These are phyloP conservation scores for Parapristionchus giblindavisi DNA, from an alignment of 2,888 invertebrate species.

Conservation along the genomic window DNA sequence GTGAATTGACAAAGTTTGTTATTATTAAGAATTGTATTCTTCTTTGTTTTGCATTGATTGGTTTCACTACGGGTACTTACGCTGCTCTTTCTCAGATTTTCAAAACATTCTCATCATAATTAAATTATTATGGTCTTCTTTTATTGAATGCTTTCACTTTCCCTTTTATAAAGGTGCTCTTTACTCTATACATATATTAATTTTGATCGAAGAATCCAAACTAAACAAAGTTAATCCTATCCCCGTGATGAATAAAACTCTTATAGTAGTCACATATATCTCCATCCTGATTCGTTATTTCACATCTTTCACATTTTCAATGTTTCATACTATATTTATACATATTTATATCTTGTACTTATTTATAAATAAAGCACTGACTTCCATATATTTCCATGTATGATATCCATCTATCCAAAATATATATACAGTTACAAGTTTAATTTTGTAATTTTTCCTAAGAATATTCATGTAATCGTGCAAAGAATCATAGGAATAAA, in stretches of 20 bases:
- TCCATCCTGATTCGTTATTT: not conserved
- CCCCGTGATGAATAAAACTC: not conserved
- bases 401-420: too few species aligned
- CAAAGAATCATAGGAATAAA: too few species aligned
- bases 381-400: too few species aligned
- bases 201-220: not conserved
- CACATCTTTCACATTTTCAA: not conserved
- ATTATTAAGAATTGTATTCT: constrained; percentile 60
- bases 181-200: too few species aligned
- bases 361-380: too few species aligned
- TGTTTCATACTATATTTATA: not conserved
- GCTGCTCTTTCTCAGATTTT: constrained; percentile 55
- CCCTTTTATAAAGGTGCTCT: too few species aligned
- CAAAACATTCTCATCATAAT: constrained; percentile 27
- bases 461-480: too few species aligned
- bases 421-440: too few species aligned
- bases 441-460: too few species aligned
- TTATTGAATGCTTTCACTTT: not conserved
- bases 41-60: constrained; percentile 61
- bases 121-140: not conserved
- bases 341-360: too few species aligned
- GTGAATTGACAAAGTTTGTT: constrained; percentile 45
- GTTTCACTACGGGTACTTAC: constrained; percentile 68
- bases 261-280: not conserved
- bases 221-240: not conserved